Base-by-base conservation (phyloP, 2,113 vertebrate genomes). In the Narcine bancroftii region DNA sequence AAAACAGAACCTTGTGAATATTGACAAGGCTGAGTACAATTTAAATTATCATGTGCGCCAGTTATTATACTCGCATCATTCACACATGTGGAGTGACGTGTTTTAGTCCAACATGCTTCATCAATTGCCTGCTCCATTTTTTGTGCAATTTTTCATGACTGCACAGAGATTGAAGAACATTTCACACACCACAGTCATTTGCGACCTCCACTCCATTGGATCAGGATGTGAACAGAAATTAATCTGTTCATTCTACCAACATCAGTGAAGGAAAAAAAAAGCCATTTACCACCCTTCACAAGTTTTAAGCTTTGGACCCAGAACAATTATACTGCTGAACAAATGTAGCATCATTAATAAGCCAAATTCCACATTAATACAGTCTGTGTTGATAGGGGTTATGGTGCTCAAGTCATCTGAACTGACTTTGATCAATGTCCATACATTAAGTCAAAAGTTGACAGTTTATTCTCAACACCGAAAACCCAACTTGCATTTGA, bases 291-390 rank as follows among this genome's bases (percentile, higher is more conserved):
- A 81, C 77, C 45, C 77, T 50, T 81, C 45, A 50, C 1, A 50
- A 81, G 45, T 81, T 53, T 50, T 50, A 81, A 81, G 24, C 77
- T 81, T 50, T 81, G 45, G 47, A 29, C 26, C 45, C 33, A 47
- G 7, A 45, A 81, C 42, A 81, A 29, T 50, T 81, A 29, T 50
- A 33, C 77, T 33, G 26, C 26, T 81, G 47, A 50, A 81, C 26
- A 81, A 81, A 81, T 77, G 39, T 21, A 79, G 26, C 26, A 33
- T 81, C 29, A 81, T 81, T 50, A 81, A 81, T 81, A 81, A 81
- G 47, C 45, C 47, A 81, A 81, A 81, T 81, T 53, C 77, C 45
- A 81, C 26, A 81, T 50, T 13, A 53, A 81, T 53, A 81, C 47
- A 45, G 45, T 77, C 24, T 42, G 42, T 11, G 77, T 50, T 50